Evolutionary conservation across 1,140 invertebrate genomes (phyloP).

Genomic region (Archivesica marissinica): DNA sequence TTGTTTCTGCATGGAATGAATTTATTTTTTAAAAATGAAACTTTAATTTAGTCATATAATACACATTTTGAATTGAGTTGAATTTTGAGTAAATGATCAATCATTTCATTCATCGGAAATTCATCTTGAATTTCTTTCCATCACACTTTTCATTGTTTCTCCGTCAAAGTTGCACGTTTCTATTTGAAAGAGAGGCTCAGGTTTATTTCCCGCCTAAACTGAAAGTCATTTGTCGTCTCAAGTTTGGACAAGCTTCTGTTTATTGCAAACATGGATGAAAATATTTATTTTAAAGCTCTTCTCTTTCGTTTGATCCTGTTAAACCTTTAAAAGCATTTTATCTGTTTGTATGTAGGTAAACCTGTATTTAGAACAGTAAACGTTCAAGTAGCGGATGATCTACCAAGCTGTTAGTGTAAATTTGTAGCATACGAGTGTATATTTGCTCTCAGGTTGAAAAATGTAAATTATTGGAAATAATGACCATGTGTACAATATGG

Average conservation of each 20-base stretch:
- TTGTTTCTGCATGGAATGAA: no score
- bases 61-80: no score
- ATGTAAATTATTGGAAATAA: conserved; percentile 45
- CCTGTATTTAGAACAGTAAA: not conserved
- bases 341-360: conserved; percentile 9
- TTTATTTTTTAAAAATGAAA: no score
- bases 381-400: conserved; percentile 8
- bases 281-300: conserved; percentile 20
- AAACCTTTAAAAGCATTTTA: conserved; percentile 1
- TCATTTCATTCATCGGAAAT: no score
- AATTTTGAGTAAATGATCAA: no score
- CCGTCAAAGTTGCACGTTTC: no score
- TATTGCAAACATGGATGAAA: conserved; percentile 9
- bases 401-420: conserved; percentile 3
- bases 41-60: no score
- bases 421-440: not conserved
- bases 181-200: no score
- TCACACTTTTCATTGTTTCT: no score
- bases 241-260: not conserved
- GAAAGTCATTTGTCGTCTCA: no score
- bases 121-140: no score
- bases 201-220: conserved; percentile 15
- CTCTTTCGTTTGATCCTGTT: conserved; percentile 12
- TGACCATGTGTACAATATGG: not conserved
- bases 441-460: conserved; percentile 41